phyloP scores from a whole-genome alignment of 2,113 vertebrate genomes.

The Lethenteron camtschaticum region DNA sequence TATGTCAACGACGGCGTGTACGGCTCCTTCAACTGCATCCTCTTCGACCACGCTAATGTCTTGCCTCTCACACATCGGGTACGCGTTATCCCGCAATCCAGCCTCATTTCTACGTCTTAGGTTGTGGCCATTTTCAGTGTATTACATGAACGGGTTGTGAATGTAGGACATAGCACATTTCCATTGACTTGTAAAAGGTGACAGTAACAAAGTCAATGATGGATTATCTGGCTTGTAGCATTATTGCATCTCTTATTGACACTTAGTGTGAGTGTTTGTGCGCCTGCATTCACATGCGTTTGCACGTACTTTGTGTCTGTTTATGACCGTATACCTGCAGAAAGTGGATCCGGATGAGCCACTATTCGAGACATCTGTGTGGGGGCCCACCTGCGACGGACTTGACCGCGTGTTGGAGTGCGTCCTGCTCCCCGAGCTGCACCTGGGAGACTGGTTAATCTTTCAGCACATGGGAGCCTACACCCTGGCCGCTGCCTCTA shows the following conservation, averaged over 20 bases:
- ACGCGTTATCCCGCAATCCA: slow-evolving; percentile 1
- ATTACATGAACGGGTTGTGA: too few species aligned
- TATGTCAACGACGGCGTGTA: slow-evolving; percentile 26
- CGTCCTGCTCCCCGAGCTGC: slow-evolving; percentile 54
- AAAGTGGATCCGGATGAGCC: slow-evolving; percentile 28
- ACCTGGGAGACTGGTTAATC: slow-evolving; percentile 78
- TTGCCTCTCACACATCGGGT: slow-evolving; percentile 26
- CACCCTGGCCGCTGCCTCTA: slow-evolving; percentile 73
- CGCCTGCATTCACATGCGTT: too few species aligned
- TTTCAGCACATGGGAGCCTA: slow-evolving; percentile 97
- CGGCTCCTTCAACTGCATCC: slow-evolving; percentile 27
- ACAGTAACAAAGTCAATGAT: too few species aligned
- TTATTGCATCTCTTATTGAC: too few species aligned
- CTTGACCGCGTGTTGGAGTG: slow-evolving; percentile 76
- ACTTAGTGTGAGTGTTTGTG: too few species aligned
- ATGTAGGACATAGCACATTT: too few species aligned
- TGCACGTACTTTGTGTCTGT: too few species aligned
- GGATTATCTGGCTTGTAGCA: too few species aligned
- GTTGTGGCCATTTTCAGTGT: too few species aligned
- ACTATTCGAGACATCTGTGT: slow-evolving; percentile 73
- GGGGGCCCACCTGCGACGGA: slow-evolving; percentile 87
- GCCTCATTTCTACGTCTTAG: too few species aligned
- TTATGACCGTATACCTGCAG: background rate
- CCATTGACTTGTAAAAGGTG: too few species aligned
- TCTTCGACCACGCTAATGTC: slow-evolving; percentile 30